Conservation (phyloP, 2,797 vertebrate species). For the Lacerta agilis region DNA sequence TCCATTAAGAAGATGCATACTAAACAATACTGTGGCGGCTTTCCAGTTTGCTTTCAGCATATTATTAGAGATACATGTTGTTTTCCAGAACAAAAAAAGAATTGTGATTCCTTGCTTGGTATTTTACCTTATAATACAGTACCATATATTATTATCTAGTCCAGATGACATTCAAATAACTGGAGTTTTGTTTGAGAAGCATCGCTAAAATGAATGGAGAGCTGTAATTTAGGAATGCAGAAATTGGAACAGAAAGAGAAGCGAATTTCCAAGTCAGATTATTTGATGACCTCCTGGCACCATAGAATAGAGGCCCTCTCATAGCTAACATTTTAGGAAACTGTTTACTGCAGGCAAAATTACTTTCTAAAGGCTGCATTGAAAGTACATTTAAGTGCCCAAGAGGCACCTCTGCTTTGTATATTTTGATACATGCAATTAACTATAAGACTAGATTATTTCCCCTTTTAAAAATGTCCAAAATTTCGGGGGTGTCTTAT, state of each 20-base stretch:
- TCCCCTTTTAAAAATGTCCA: too few relatives aligned
- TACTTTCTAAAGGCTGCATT: background rate
- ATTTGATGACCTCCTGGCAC: background rate
- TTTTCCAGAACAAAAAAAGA: constrained; percentile 22
- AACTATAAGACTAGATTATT: background rate
- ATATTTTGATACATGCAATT: background rate
- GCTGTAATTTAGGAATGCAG: background rate
- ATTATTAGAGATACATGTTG: background rate
- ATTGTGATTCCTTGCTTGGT: background rate
- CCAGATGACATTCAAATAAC: constrained; percentile 16
- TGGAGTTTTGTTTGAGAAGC: constrained; percentile 17
- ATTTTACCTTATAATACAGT: background rate
- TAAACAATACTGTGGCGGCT: background rate
- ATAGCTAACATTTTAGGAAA: background rate
- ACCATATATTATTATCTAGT: background rate
- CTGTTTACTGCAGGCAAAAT: background rate
- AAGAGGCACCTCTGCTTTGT: background rate
- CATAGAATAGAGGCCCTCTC: background rate
- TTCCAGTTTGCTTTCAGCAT: background rate
- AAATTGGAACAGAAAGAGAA: background rate
- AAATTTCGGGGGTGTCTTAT: too few relatives aligned
- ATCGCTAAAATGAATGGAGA: constrained; percentile 19
- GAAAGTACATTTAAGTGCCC: background rate
- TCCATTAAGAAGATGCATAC: background rate
- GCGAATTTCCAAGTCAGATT: constrained; percentile 4